phyloP scores from a whole-genome alignment of 1,140 invertebrate genomes.

The Pseudomyrmex flavicornis region DNA sequence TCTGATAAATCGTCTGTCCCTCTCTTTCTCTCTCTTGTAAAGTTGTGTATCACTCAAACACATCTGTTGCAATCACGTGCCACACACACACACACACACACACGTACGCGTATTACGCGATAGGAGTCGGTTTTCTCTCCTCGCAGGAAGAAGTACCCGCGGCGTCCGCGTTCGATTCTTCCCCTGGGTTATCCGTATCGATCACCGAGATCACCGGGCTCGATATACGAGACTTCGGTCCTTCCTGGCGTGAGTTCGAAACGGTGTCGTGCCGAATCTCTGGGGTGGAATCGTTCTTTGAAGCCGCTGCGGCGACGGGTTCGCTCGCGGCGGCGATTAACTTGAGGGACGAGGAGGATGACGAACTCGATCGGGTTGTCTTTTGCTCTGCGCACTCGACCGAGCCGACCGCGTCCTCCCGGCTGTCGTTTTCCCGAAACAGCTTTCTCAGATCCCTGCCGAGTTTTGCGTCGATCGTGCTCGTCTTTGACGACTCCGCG shows the following conservation, averaged over 20 bases:
- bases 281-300: conserved; percentile 21
- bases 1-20: not conserved
- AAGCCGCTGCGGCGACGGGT: not conserved
- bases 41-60: conserved; percentile 18
- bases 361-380: conserved; percentile 58
- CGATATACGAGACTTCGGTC: conserved; percentile 52
- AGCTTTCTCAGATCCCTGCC: conserved; percentile 73
- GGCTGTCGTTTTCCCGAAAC: conserved; percentile 67
- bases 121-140: conserved; percentile 36
- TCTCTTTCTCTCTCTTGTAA: not conserved
- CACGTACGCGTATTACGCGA: conserved; percentile 15
- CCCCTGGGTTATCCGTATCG: conserved; percentile 24
- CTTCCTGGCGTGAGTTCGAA: conserved; percentile 49
- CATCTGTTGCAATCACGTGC: conserved; percentile 17
- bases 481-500: conserved; percentile 73
- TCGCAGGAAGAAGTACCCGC: conserved; percentile 1
- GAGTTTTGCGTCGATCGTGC: conserved; percentile 70
- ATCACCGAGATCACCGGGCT: conserved; percentile 67
- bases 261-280: conserved; percentile 10
- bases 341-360: conserved; percentile 66
- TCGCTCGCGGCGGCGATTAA: conserved; percentile 24
- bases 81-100: not conserved
- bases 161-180: conserved; percentile 5
- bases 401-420: conserved; percentile 46
- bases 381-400: conserved; percentile 61